These are phyloP conservation scores for Venusia cambrica DNA, from an alignment of 2,888 invertebrate species.

Conservation along the genomic window DNA sequence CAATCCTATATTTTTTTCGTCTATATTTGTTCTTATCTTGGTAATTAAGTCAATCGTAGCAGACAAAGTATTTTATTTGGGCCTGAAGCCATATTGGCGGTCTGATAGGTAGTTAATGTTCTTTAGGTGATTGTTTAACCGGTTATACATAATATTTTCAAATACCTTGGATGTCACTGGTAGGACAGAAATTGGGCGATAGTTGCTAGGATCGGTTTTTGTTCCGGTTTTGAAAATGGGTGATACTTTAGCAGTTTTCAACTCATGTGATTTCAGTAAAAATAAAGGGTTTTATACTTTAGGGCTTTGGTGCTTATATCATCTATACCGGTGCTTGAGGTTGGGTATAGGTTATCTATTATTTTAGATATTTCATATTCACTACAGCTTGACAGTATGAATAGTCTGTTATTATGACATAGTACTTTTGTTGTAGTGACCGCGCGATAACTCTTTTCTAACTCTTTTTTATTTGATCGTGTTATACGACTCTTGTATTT, in stretches of 20 bases:
- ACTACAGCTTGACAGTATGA: not conserved
- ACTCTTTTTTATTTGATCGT: no score
- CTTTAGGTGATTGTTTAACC: slow-evolving; percentile 9
- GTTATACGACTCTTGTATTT: no score
- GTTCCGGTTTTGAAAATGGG: slow-evolving; percentile 17
- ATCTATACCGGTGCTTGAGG: no score
- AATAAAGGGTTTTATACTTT: slow-evolving; percentile 9
- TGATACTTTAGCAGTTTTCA: slow-evolving; percentile 9
- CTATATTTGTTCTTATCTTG: no score
- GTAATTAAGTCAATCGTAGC: no score
- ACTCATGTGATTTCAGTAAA: not conserved
- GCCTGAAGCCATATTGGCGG: no score
- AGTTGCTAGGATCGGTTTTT: slow-evolving; percentile 15
- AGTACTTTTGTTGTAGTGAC: no score
- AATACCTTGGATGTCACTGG: no score
- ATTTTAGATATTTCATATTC: slow-evolving; percentile 6
- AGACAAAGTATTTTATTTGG: no score
- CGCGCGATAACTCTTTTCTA: no score
- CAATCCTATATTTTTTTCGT: no score
- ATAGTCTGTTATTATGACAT: not conserved
- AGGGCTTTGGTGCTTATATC: slow-evolving; percentile 8
- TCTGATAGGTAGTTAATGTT: not conserved
- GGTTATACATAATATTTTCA: no score
- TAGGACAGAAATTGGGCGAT: slow-evolving; percentile 15
- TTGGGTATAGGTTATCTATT: slow-evolving; percentile 7